Base-by-base conservation (phyloP, 2,888 invertebrate species). In the Incurvaria masculella region DNA sequence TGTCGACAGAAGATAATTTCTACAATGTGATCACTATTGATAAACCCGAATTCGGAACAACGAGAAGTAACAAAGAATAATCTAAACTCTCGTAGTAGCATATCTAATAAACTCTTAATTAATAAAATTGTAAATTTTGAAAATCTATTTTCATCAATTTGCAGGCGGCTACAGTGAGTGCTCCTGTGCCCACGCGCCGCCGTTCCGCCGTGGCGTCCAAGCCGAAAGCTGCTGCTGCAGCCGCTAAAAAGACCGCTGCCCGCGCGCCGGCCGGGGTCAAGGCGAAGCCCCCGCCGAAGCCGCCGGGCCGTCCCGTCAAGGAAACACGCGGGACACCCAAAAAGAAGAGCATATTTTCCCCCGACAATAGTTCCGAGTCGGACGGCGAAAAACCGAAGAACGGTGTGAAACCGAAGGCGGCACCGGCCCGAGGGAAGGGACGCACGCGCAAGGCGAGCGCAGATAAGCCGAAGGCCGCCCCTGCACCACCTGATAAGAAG, bases 341-440 rank as follows among this genome's bases (percentile, higher is more conserved):
- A 60, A 88, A 87, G 64, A 89, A 88, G 62, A 89, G 90, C 60
- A 91, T 91, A 59, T 91, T 91, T 60, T 91, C 91, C 47, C 90
- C 91, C 0, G 90, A 89, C 56, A 90, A 90, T 59, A 74, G 72
- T 64, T 68, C 80, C 50, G 70, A 70, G 63, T 69, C 70, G 44
- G 72, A 82, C 3, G 33, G 14, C 4, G 17, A 41, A 0, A 61
- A 61, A 48, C 19, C 49, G 26, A 68, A 67, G 52, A 33, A 33
- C 14, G 33, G 33, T 11, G 33, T 33, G 6, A 55, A 53, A 52
- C 64, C 69, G 0, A 73, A 72, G 56, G 57, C 51, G 5, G 26
- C 47, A 43, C 44, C 42, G 8, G 18, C 42, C 8, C 60, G 61
- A 49, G 62, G 62, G 41, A 75, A 74, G 53, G 61, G 68, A 46